These are phyloP conservation scores for Latrodectus hesperus DNA, from an alignment of 2,888 invertebrate genomes.

Conservation along the genomic window DNA sequence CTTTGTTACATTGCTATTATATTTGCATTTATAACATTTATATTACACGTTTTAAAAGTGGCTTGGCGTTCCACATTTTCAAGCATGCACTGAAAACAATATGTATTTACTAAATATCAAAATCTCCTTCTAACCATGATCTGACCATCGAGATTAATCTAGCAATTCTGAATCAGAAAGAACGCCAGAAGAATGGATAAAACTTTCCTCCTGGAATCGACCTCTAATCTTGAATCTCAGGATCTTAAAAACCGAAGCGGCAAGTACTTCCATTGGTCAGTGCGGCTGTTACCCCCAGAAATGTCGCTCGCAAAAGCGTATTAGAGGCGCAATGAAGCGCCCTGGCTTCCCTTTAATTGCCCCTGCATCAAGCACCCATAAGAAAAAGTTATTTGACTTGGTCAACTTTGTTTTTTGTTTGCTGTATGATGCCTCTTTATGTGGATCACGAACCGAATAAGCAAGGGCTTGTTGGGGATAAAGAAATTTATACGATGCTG, in stretches of 20 bases:
- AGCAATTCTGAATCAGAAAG: too few relatives aligned
- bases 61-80: too few relatives aligned
- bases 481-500: neutral
- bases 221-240: constrained; percentile 37
- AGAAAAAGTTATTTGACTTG: constrained; percentile 65
- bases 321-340: constrained; percentile 67
- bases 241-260: constrained; percentile 65
- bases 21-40: too few relatives aligned
- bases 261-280: constrained; percentile 67
- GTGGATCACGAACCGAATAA: constrained; percentile 49
- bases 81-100: too few relatives aligned
- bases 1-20: too few relatives aligned
- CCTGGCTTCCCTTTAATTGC: constrained; percentile 62
- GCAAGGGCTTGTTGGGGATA: constrained; percentile 15
- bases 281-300: constrained; percentile 62
- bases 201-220: neutral
- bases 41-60: too few relatives aligned
- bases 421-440: constrained; percentile 45
- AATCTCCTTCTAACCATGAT: too few relatives aligned
- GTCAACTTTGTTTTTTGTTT: constrained; percentile 49
- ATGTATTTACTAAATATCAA: too few relatives aligned
- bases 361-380: constrained; percentile 54
- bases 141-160: too few relatives aligned
- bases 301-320: constrained; percentile 68
- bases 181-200: constrained; percentile 33